phyloP scores from a whole-genome alignment of 1,140 invertebrate genomes.

The Drosophila albomicans region DNA sequence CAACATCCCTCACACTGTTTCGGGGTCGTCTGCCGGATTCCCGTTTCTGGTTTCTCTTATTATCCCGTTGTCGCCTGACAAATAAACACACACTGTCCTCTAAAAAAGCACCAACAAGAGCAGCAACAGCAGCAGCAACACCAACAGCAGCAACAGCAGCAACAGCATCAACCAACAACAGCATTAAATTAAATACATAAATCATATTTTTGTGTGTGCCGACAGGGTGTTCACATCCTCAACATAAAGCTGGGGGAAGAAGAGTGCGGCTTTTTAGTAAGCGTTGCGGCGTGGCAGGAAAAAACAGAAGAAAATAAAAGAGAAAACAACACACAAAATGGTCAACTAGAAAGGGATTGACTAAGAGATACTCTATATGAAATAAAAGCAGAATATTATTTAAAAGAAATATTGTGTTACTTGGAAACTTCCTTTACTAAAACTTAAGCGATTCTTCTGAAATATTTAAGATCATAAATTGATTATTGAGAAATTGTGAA shows the following conservation, averaged over 20 bases:
- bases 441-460: no score
- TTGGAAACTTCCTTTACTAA: no score
- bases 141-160: constrained; percentile 20
- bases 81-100: constrained; percentile 73
- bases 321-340: constrained; percentile 1
- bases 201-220: constrained; percentile 73
- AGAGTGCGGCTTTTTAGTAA: constrained; percentile 7
- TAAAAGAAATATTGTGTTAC: no score
- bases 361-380: neutral
- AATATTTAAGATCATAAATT: no score
- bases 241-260: neutral
- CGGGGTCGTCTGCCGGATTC: constrained; percentile 29
- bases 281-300: constrained; percentile 26
- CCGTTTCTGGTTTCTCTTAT: constrained; percentile 61
- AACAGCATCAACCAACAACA: constrained; percentile 62
- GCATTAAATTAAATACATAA: constrained; percentile 83
- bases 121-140: constrained; percentile 27
- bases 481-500: no score
- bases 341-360: neutral
- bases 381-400: no score
- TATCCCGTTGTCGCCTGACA: constrained; percentile 80
- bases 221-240: constrained; percentile 53
- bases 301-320: constrained; percentile 15
- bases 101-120: constrained; percentile 41
- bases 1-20: neutral